phyloP scores from a whole-genome alignment of 2,797 vertebrate genomes.

The Octomys mimax region DNA sequence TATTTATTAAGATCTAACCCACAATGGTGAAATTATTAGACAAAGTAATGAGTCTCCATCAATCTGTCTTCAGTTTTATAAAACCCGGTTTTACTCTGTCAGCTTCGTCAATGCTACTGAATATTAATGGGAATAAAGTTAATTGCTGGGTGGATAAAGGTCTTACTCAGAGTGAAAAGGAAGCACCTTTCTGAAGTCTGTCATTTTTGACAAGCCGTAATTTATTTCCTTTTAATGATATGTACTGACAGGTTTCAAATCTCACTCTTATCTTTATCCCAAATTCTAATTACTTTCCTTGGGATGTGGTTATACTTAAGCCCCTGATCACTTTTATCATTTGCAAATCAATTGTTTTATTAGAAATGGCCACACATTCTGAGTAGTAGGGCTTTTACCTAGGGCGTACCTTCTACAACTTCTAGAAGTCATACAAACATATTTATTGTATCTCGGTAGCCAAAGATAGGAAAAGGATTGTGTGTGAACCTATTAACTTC shows the following conservation, averaged over 20 bases:
- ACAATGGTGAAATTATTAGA: conserved; percentile 88
- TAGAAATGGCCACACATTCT: conserved; percentile 73
- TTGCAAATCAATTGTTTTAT: conserved; percentile 84
- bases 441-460: conserved; percentile 32
- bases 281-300: conserved; percentile 93
- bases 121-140: conserved; percentile 94
- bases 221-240: conserved; percentile 91
- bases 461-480: conserved; percentile 45
- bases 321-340: conserved; percentile 87
- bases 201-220: conserved; percentile 94
- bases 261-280: conserved; percentile 89
- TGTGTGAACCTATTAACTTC: conserved; percentile 59
- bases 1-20: conserved; percentile 86
- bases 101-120: conserved; percentile 92
- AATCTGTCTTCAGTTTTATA: conserved; percentile 91
- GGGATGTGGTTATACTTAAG: conserved; percentile 88
- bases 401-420: neutral
- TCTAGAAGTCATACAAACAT: neutral
- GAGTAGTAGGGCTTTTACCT: conserved; percentile 64
- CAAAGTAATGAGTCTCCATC: conserved; percentile 90
- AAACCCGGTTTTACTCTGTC: conserved; percentile 91
- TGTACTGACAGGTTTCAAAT: conserved; percentile 91
- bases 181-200: conserved; percentile 92
- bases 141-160: conserved; percentile 92
- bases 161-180: conserved; percentile 90